Base-by-base conservation (phyloP, 35 echinoderm and acorn worm genomes). In the Heliocidaris tuberculata region DNA sequence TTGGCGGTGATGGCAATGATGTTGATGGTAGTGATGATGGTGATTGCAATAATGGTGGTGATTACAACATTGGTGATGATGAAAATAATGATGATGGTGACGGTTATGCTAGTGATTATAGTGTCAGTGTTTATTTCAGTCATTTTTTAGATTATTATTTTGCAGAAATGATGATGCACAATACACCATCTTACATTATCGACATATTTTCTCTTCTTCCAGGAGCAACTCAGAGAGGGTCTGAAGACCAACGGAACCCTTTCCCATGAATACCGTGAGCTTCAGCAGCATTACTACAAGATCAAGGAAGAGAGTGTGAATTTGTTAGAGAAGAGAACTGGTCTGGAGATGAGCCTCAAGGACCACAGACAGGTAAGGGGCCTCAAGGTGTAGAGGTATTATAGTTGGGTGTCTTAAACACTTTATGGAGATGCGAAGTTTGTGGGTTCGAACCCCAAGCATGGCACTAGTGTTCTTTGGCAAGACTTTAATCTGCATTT, bases 291-390 rank as follows among this genome's bases (percentile, higher is more conserved):
- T 6, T 94, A 95, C 92, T 95, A 96, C 42, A 86, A 95, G 50
- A 49, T 94, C 65, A 99, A 99, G 59, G 95, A 93, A 47, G 85
- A 97, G 88, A 60, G 97, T 7, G 30, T 99, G 30, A 95, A 95
- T 50, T 78, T 94, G 59, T 93, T 99, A 88, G 98, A 99, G 90
- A 86, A 88, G 86, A 93, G 98, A 16, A 95, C 97, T 42, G 93
- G 95, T 50, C 92, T 97, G 48, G 98, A 99, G 93, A 78, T 96
- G 49, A 99, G 98, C 54, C 96, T 99, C 6, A 99, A 99, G 50
- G 98, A 99, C 60, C 98, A 99, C 50, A 99, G 97, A 94, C 98
- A 99, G 97, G 98, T 99, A 96, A 88, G 56, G 12, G 24, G n/a
- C 12, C n/a, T 13, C 21, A 29, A 29, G 70, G 70, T 15, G n/a